Conservation (phyloP, 2,797 vertebrate species). For the Gymnopithys bicolor region DNA sequence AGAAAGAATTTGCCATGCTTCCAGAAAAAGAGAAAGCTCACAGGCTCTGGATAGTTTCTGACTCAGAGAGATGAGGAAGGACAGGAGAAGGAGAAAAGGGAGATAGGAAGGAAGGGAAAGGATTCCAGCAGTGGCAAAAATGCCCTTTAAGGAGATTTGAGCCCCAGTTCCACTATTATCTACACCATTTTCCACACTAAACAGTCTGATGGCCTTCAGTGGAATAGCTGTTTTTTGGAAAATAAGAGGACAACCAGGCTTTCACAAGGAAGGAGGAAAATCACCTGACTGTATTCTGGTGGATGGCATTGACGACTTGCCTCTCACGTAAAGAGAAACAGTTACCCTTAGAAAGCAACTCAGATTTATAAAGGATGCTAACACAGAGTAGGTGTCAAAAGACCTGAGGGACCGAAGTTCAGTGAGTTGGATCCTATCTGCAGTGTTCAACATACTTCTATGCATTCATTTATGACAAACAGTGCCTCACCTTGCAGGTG, state of each 20-base stretch:
- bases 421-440: neutral
- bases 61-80: neutral
- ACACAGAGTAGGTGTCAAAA: neutral
- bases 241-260: neutral
- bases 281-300: fast-evolving
- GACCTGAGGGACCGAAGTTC: neutral
- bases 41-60: neutral
- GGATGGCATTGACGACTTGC: neutral
- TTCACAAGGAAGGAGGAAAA: neutral
- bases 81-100: neutral
- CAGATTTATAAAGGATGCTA: neutral
- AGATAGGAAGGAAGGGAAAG: neutral
- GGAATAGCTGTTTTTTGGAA: neutral
- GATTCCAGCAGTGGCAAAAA: neutral
- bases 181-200: neutral
- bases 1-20: neutral
- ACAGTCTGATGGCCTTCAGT: neutral
- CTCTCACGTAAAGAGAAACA: neutral
- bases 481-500: neutral
- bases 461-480: neutral
- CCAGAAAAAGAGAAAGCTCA: neutral
- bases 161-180: neutral
- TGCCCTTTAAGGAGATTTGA: neutral
- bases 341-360: neutral
- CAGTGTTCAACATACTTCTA: neutral